Conservation (phyloP, 2,113 vertebrate genomes). For the Ifrita kowaldi region DNA sequence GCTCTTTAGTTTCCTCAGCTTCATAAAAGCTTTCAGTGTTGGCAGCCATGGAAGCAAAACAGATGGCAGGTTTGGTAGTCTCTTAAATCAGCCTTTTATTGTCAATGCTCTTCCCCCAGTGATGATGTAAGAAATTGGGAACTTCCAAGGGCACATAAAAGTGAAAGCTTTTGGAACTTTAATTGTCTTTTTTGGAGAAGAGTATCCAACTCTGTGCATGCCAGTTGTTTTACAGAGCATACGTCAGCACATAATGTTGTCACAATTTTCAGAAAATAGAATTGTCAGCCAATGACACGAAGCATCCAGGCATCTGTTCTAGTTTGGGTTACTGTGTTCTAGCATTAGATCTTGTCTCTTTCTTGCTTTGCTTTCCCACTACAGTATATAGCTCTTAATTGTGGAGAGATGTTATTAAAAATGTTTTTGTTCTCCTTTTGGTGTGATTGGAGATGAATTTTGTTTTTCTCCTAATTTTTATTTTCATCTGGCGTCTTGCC, state of each 20-base stretch:
- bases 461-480: background rate
- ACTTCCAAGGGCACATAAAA: background rate
- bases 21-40: background rate
- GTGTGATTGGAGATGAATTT: background rate
- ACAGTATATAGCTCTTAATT: fast-evolving
- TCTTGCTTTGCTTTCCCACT: background rate
- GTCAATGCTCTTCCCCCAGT: background rate
- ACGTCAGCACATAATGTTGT: background rate
- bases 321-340: background rate
- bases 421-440: background rate
- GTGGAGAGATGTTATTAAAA: background rate
- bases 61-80: background rate
- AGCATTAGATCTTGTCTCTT: background rate
- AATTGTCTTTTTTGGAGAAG: background rate
- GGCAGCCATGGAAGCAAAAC: background rate
- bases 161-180: background rate
- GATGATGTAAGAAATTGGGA: background rate
- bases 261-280: background rate
- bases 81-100: background rate
- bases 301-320: background rate
- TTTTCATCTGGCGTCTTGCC: background rate
- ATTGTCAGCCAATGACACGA: background rate
- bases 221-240: background rate
- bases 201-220: background rate
- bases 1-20: background rate